Base-by-base conservation (phyloP, 2,113 vertebrate species). In the Oncorhynchus masou region DNA sequence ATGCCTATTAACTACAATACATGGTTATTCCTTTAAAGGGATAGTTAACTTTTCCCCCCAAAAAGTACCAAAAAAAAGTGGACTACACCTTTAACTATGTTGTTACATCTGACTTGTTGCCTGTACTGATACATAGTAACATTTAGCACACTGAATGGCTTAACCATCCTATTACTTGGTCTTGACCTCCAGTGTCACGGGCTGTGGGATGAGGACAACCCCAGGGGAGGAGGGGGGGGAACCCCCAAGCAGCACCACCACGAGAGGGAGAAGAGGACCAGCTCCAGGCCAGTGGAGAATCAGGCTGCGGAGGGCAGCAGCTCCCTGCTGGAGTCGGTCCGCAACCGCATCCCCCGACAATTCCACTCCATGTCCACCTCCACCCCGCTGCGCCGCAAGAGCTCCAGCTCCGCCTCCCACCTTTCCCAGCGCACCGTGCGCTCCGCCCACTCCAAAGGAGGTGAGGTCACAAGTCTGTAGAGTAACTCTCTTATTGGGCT, bases 141-240 rank as follows among this genome's bases (percentile, higher is more conserved):
- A 11, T 45, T 45, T 45, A 45, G 39, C 39, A 45, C 39, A 45
- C 39, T 11, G 39, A 45, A 45, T 45, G 39, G 39, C 39, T 45
- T 45, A n/a, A 22, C n/a, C 12, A 12, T 12, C 57, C 57, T 64
- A 64, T 22, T 25, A 8, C n/a, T 64, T 11, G 68, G n/a, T 48
- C 5, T 70, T 70, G 31, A 27, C 19, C 45, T 16, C 0, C 76
- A 98, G 97, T 96, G 97, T 79, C 96, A 98, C 0, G 97, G 97
- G n/a, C 79, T 98, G 54, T 98, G 97, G 97, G 96, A 98, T 78
- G 95, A 96, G 81, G 95, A 95, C 0, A 93, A 94, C 19, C 77
- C 91, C 49, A 80, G 67, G 1, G 79, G 85, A 22, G 54, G 25
- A 7, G 9, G 39, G 39, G 0, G 9, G 39, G 77, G 3, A 78